Conservation (phyloP, 2,888 invertebrate species). For the Podabrus alpinus region DNA sequence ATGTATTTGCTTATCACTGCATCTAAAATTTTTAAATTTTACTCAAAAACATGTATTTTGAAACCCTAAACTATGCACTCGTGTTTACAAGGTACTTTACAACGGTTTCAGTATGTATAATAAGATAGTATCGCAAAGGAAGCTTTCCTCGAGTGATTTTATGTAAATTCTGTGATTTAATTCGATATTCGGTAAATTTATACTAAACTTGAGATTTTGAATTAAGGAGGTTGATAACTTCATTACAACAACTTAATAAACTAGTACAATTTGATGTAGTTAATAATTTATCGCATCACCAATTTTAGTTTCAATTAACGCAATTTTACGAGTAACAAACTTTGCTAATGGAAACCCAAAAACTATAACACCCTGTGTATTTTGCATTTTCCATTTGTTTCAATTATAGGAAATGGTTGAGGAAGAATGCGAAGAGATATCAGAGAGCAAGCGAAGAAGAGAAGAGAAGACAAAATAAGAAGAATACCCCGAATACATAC, state of each 20-base stretch:
- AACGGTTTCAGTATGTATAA: conserved; percentile 19
- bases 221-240: background rate
- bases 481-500: too few species aligned
- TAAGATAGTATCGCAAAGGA: conserved; percentile 9
- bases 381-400: too few species aligned
- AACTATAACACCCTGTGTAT: background rate
- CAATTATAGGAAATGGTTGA: too few species aligned
- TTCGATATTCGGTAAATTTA: conserved; percentile 6
- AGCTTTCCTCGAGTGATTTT: conserved; percentile 12
- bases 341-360: background rate
- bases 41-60: conserved; percentile 1
- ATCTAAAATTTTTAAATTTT: conserved; percentile 1
- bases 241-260: background rate
- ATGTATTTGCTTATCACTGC: background rate
- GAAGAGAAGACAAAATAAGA: too few species aligned
- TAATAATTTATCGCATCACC: background rate
- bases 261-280: background rate
- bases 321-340: background rate
- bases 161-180: conserved; percentile 19
- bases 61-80: conserved; percentile 8
- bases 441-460: too few species aligned
- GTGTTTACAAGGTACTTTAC: conserved; percentile 26
- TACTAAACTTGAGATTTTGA: conserved; percentile 1
- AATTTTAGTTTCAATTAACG: background rate
- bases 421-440: too few species aligned